Conservation (phyloP, 2,797 vertebrate species). For the Periparus ater region DNA sequence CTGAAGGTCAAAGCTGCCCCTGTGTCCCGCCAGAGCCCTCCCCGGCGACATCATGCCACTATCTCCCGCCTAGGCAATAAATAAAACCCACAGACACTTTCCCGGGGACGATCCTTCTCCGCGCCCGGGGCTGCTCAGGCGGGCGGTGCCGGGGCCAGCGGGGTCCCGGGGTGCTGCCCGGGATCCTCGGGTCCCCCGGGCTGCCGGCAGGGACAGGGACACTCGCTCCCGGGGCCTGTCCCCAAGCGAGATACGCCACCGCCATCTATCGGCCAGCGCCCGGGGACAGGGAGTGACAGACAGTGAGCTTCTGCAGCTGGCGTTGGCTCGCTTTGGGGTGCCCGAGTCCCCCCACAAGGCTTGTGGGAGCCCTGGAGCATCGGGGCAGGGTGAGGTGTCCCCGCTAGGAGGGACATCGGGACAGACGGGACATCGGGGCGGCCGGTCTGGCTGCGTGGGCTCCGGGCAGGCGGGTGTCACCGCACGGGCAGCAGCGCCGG, state of each 20-base stretch:
- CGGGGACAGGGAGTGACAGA: neutral
- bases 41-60: too few species aligned
- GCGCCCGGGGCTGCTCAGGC: neutral
- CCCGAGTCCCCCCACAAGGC: neutral
- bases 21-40: neutral
- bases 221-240: neutral
- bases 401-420: neutral
- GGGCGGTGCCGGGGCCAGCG: neutral
- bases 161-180: neutral
- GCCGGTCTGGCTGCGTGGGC: neutral
- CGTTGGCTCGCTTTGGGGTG: neutral
- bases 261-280: conserved; percentile 51
- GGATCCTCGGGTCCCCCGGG: neutral
- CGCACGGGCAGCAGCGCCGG: neutral
- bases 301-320: neutral
- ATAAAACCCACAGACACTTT: neutral
- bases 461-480: neutral
- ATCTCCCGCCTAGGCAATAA: neutral
- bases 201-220: neutral
- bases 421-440: neutral
- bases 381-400: too few species aligned
- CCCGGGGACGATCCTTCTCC: neutral
- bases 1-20: neutral
- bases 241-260: conserved; percentile 35
- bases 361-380: neutral